Conservation (phyloP, 2,797 vertebrate species). For the Phoebastria nigripes region DNA sequence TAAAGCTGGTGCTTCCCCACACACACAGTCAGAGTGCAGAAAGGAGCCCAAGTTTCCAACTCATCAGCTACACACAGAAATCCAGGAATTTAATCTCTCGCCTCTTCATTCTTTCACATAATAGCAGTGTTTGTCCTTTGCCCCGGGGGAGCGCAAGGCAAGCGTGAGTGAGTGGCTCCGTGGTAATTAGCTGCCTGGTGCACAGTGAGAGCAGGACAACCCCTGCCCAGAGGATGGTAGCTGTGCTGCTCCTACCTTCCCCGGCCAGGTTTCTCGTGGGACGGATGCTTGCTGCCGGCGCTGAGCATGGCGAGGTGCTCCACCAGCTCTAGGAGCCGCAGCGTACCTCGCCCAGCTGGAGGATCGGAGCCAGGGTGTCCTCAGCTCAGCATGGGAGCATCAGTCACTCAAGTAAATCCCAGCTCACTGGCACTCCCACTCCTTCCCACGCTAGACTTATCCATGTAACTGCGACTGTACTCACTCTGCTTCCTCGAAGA, state of each 20-base stretch:
- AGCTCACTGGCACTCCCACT: neutral
- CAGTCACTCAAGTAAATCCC: neutral
- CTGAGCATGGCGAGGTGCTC: fast-evolving
- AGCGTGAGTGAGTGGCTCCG: neutral
- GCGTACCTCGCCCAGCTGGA: fast-evolving
- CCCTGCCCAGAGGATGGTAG: neutral
- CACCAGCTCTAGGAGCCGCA: neutral
- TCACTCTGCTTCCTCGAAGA: conserved; percentile 92
- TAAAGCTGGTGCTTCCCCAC: neutral
- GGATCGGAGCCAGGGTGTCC: fast-evolving
- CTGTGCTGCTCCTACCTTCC: neutral
- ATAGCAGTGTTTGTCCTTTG: conserved; percentile 33
- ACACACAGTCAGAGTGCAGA: neutral
- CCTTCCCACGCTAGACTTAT: fast-evolving
- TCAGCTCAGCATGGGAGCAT: neutral
- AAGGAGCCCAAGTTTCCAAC: conserved; percentile 4
- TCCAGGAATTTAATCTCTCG: conserved; percentile 42
- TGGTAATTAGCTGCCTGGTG: conserved; percentile 12
- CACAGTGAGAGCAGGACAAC: neutral
- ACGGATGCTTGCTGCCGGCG: fast-evolving
- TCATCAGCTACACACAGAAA: neutral
- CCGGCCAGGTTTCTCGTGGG: fast-evolving
- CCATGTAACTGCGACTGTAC: conserved; percentile 5
- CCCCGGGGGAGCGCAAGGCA: neutral
- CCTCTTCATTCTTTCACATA: conserved; percentile 25